Evolutionary conservation across 2,888 invertebrate genomes (phyloP), one percentile per base, ranked within the genome.

Genomic region (Diarsia rubi): DNA sequence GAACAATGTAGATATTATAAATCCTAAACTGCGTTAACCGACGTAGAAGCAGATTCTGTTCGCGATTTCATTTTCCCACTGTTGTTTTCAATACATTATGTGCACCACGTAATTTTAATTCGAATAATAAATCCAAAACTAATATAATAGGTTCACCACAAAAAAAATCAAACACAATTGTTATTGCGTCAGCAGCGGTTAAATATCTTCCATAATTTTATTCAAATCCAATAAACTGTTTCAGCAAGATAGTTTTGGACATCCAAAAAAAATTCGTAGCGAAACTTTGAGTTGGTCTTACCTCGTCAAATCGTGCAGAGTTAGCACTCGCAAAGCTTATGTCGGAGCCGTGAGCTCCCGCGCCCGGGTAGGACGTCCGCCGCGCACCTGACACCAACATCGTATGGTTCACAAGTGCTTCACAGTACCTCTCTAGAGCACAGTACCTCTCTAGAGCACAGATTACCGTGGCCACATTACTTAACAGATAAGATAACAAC

Each of bases 321-420:
- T 83, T 70, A 37, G 88, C 68, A 76, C 86, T 69, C 57, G 78
- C 78, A 52, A 78, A 78, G 74, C n/a, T 75, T 83, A 79, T 81
- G 77, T 85, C 86, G 79, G 90, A 79, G 78, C 88, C 86, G 82
- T 87, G 81, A 72, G 89, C 85, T 75, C 86, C 88, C 74, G 91
- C 88, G 73, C 84, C 87, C 75, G 90, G 88, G 49, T 91, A 90
- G 79, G 93, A 92, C 94, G 94, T 91, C 90, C 94, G 94, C 42
- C 91, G 89, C 84, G 90, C 91, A 91, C 94, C 94, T 92, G 95
- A 91, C 92, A 93, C 92, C 93, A 96, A 94, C 96, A 96, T 95
- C 89, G 89, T 94, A 88, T 93, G 92, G 87, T 88, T 86, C 85
- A 88, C 87, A 78, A 88, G 72, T 86, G 88, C 86, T 87, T 86